Evolutionary conservation across 2,113 vertebrate genomes (phyloP), one percentile per base, ranked within the genome.

Genomic region (Porphyrio hochstetteri): DNA sequence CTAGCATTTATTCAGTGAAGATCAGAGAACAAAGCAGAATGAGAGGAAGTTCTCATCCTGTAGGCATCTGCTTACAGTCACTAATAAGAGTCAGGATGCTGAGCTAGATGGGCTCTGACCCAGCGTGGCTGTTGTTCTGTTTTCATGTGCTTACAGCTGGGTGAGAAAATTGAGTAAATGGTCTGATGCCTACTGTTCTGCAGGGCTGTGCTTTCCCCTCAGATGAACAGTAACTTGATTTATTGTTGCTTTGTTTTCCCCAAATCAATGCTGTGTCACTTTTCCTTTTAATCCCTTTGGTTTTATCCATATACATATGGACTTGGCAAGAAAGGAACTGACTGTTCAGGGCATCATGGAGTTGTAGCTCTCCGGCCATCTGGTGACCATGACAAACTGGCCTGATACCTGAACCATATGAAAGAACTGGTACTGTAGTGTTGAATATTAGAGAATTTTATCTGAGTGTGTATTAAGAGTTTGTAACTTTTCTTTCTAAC

Each of bases 391-490:
- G 31, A 83, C 20, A 70, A 83, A 59, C 19, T 81, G 35, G 50
- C 29, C 68, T 74, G n/a, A 33, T 67, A 76, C 6, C 13, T 52
- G 28, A 68, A 83, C 77, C 19, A 38, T 60, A 40, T 93, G 64
- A 86, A 90, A 88, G 40, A 74, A 29, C 14, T 12, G 25, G 44
- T 46, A 44, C 11, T 70, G 31, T 57, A 57, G 21, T 60, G 67
- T 3, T 67, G 16, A 63, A 40, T 78, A 93, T 74, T 67, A 92
- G 52, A 92, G 14, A 9, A 74, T 11, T 69, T 90, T 77, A 38
- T 13, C 20, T 0, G 0, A 80, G 20, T 44, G 69, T 0, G 0
- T 33, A 28, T 60, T 77, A 80, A 88, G 59, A 92, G 11, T 10
- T 83, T 8, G 6, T 10, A 92, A 67, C 33, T 82, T 67, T 74